phyloP scores from a whole-genome alignment of 2,888 invertebrate species.

The Ennomos fuscantarius region DNA sequence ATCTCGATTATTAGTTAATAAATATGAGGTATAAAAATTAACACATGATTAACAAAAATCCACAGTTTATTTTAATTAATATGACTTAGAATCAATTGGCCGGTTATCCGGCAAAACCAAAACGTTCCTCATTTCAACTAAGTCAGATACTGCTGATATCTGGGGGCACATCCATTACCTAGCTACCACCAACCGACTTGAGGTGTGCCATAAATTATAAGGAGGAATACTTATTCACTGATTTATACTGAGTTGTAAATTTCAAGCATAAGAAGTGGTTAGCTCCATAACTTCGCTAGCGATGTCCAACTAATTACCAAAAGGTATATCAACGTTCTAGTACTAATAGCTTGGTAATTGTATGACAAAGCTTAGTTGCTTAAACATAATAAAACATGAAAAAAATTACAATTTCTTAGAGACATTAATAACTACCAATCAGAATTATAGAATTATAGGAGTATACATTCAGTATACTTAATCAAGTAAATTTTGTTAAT shows the following conservation, averaged over 20 bases:
- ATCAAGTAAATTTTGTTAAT: too few relatives aligned
- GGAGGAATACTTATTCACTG: constrained; percentile 74
- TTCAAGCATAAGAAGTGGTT: constrained; percentile 55
- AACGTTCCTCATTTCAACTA: constrained; percentile 4
- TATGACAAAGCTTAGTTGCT: too few relatives aligned
- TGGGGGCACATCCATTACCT: constrained; percentile 80
- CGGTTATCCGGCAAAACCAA: constrained; percentile 14
- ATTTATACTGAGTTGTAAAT: constrained; percentile 77
- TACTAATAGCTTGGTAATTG: constrained; percentile 10
- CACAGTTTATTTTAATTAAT: too few relatives aligned
- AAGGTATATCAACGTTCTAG: constrained; percentile 8
- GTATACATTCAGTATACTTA: too few relatives aligned
- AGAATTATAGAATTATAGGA: too few relatives aligned
- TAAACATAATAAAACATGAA: too few relatives aligned
- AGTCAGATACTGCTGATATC: constrained; percentile 73
- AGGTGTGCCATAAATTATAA: constrained; percentile 76
- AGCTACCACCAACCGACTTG: constrained; percentile 71
- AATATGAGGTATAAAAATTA: too few relatives aligned
- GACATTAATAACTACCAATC: too few relatives aligned
- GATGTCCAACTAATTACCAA: constrained; percentile 20
- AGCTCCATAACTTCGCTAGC: constrained; percentile 31
- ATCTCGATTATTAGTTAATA: too few relatives aligned
- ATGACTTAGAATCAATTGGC: background rate
- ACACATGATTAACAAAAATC: too few relatives aligned
- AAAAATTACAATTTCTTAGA: too few relatives aligned